Base-by-base conservation (phyloP, 2,888 invertebrate species). In the Cerceris ruficornis region DNA sequence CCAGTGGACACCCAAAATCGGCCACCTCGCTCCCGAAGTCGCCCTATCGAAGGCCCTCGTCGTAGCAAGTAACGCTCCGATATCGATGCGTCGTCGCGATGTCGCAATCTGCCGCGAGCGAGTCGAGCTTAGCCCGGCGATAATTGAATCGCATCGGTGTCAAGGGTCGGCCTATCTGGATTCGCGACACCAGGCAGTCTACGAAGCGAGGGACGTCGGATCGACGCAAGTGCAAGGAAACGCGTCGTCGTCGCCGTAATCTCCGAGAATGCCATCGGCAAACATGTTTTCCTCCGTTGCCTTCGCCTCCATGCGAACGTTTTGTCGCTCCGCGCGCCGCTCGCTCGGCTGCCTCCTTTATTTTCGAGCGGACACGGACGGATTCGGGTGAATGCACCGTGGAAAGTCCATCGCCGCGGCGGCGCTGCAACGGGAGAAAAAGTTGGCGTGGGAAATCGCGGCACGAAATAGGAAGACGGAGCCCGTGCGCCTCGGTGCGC, bases 381-480 rank as follows among this genome's bases (percentile, higher is more conserved):
- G 72, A 69, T 49, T 59, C 39, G 39, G 66, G 74, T 70, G 76
- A 83, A 78, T 28, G 69, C 50, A 42, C 69, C 71, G 49, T 72
- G 54, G 77, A 71, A 82, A 69, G 61, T 67, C 52, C 28, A 50
- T 62, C 68, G 74, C 58, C 39, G 64, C 70, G 41, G 72, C 58
- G 57, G 61, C 58, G 8, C 52, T n/a, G 59, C 50, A 17, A n/a
- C 64, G 60, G 50, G 55, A 69, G 77, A 75, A 81, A 77, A 84
- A 77, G 74, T 75, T 76, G 59, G 70, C 75, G 75, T 77, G 81
- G 76, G 75, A 81, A 80, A 75, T 72, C 58, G 54, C 55, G 15
- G 50, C 17, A 52, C 11, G 54, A 69, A 69, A 77, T 74, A 75
- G 80, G 74, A 81, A 79, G 78, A 66, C 55, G 61, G 14, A 9